Evolutionary conservation across 2,797 vertebrate species (phyloP).

Genomic region (Chaenodraco wilsoni): DNA sequence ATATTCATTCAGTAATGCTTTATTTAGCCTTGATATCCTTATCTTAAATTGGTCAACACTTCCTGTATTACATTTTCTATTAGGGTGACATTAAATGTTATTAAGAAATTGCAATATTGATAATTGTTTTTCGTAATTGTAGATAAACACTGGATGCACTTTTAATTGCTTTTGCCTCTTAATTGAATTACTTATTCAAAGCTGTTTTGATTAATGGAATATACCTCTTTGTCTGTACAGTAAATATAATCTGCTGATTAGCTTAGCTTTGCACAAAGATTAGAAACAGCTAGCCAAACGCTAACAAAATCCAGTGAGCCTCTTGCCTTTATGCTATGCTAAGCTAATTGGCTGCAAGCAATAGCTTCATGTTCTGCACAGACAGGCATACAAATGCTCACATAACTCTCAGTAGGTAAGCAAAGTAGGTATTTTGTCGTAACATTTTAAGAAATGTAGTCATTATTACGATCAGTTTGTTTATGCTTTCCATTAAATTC

Average conservation of each 20-base stretch:
- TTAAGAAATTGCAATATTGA: neutral
- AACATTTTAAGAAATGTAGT: too few species aligned
- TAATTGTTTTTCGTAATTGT: neutral
- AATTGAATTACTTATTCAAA: too few species aligned
- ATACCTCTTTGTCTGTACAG: neutral
- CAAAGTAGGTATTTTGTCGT: neutral
- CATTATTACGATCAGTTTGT: too few species aligned
- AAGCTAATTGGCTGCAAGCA: neutral
- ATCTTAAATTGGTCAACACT: neutral
- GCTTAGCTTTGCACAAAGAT: neutral
- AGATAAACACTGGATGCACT: conserved; percentile 21
- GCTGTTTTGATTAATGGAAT: too few species aligned
- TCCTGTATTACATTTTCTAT: conserved; percentile 4
- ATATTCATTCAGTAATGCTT: neutral
- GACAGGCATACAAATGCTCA: neutral
- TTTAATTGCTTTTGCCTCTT: neutral
- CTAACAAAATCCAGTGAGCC: too few species aligned
- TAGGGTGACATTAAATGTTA: too few species aligned
- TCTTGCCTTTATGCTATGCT: neutral
- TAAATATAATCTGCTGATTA: neutral
- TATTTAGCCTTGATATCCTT: neutral
- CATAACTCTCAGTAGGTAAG: neutral
- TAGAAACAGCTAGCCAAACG: too few species aligned
- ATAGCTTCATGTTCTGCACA: neutral
- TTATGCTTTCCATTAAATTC: too few species aligned